Base-by-base conservation (phyloP, 1,140 invertebrate genomes). In the Hormaphis cornu region DNA sequence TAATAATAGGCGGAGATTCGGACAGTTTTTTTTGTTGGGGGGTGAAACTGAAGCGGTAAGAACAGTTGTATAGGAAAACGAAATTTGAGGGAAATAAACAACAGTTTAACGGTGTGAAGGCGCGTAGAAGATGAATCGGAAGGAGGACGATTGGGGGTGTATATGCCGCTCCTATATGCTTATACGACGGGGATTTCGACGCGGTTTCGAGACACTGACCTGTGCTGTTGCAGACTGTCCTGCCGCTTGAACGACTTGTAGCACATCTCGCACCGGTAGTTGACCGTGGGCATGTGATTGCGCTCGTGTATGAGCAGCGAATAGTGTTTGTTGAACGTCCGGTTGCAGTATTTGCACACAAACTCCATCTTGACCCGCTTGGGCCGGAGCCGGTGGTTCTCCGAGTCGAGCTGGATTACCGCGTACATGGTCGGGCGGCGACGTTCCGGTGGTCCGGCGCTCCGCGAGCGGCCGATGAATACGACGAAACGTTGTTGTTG, bases 281-380 rank as follows among this genome's bases (percentile, higher is more conserved):
- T 96, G 76, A 97, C 85, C 30, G 66, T 37, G 78, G 94, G 91
- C 79, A 97, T 97, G 84, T 99, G 97, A 73, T 93, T 97, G 77
- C 95, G 86, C 80, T 98, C 95, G 83, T 98, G 96, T 77, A 98
- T 98, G 86, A 98, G 91, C 76, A 99, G 86, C 83, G 99, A 99
- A 85, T 99, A 99, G 71, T 93, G 93, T 83, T 99, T 99, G 76
- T 94, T 98, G 85, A 99, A 99, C 76, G 95, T 86, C 76, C 97
- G 87, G 81, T 96, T 89, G 85, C 97, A 99, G 84, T 92, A 98
- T 81, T 95, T 93, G 87, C 97, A 99, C 80, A 98, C 92, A 82
- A 96, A 98, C 83, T 98, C 91, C 84, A 93, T 95, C 84, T 95
- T 90, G 24, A 70, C 52, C 80, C 89, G 84, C 88, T 91, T 90